Evolutionary conservation across 2,113 vertebrate genomes (phyloP), one percentile per base, ranked within the genome.

Genomic region (Tiliqua scincoides): DNA sequence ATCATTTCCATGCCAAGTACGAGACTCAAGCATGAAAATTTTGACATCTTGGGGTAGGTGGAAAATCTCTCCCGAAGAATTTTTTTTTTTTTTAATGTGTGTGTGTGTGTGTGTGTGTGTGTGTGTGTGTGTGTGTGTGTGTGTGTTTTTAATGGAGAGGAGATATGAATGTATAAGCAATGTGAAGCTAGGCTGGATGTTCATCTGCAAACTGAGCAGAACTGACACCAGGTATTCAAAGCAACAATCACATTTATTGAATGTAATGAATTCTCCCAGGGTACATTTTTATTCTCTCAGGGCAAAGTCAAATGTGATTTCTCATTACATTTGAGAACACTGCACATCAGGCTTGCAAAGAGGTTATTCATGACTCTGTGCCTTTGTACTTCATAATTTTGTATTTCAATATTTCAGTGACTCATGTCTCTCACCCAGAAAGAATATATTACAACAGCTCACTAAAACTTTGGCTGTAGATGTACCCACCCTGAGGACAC

Each of bases 231-330:
- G n/a, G 8, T 61, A 80, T 86, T 73, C 77, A 80, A 86, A 80
- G 77, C 85, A 80, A 86, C 70, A 72, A 80, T 80, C 59, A 80
- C 77, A 52, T 86, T 79, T 86, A 86, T 86, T 86, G 52, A 80
- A 72, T 63, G 68, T 77, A 85, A 85, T 77, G 73, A 73, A 80
- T 80, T 80, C 54, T 85, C 76, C 65, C 20, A 62, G 76, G 61
- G 23, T 84, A 76, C 73, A 76, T 75, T 84, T 76, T 84, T 76
- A 84, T 84, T 76, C 74, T 85, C 74, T 62, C 32, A 85, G 62
- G 68, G 85, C 59, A 80, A 73, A 80, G 70, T 80, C 68, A 80
- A 86, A 80, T 63, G 43, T 27, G 15, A 72, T 73, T 79, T 79
- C 30, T 86, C 70, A 80, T 72, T 73, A 63, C 40, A 62, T 32